Base-by-base conservation (phyloP, 2,797 vertebrate species). In the Pangasius djambal region DNA sequence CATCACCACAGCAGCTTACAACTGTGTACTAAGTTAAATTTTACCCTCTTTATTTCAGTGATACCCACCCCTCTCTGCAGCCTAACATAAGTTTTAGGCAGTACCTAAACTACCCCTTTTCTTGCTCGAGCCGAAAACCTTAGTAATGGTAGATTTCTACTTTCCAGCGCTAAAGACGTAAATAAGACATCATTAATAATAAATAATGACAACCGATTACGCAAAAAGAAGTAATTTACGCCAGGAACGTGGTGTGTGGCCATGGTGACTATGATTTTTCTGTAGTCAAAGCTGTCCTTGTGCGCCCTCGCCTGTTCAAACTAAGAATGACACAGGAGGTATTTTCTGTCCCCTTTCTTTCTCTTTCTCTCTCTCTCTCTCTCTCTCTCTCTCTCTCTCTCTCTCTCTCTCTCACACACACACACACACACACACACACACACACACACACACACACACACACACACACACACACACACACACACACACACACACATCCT, bases 241-340 rank as follows among this genome's bases (percentile, higher is more conserved):
- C 92, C 18, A 91, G 34, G 88, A 85, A 87, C 44, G 87, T 86
- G 69, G 25, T 59, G 55, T 86, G 91, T 87, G 88, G 85, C 65
- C 85, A 70, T 85, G 77, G 65, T 34, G 10, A 59, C 52, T 55
- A 70, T 20, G 74, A 85, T 40, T 52, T 78, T 61, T 16, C 48
- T 65, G 86, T 87, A 93, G 92, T 90, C 95, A 95, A 93, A 84
- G 94, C 95, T 96, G 96, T 96, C 95, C 95, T 96, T 94, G 95
- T 94, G 96, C 96, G 96, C 96, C 96, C 96, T 96, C 96, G 89
- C 93, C 96, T 95, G 96, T 95, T 91, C 88, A 92, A 94, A 94
- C 59, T 72, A 89, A 89, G 94, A 90, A 96, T 92, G 89, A 91
- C 86, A 86, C 90, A 86, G 57, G 22, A 65, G 1, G 0, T 15